Evolutionary conservation across 37 sponge, comb jelly and placozoan genomes (phyloP).

Genomic region (Crambe crambe): DNA sequence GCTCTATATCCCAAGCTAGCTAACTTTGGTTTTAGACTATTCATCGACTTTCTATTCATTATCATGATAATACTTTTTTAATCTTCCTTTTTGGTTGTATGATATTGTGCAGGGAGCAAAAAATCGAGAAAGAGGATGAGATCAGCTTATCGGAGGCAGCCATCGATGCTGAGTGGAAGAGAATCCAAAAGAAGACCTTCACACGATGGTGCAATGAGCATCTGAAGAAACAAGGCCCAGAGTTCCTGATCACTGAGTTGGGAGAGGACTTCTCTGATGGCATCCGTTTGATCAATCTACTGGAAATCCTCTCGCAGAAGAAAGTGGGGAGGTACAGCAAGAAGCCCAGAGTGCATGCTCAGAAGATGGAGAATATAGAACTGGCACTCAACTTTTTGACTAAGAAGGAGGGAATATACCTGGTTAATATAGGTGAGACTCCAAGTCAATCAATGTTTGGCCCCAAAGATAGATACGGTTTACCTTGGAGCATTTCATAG

Average conservation of each 20-base stretch:
- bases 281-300: slow-evolving; percentile 71
- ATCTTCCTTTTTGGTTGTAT: too few relatives aligned
- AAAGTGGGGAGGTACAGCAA: slow-evolving; percentile 69
- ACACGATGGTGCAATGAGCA: slow-evolving; percentile 97
- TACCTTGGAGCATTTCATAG: too few relatives aligned
- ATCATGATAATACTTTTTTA: too few relatives aligned
- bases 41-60: too few relatives aligned
- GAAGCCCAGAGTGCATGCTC: slow-evolving; percentile 75
- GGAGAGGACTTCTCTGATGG: slow-evolving; percentile 80
- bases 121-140: slow-evolving; percentile 4
- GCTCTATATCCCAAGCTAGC: too few relatives aligned
- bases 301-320: slow-evolving; percentile 85
- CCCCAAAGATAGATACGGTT: too few relatives aligned
- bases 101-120: too few relatives aligned
- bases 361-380: slow-evolving; percentile 87
- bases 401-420: slow-evolving; percentile 47
- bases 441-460: neutral
- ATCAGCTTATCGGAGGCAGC: slow-evolving; percentile 5
- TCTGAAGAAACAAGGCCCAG: slow-evolving; percentile 65
- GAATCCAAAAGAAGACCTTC: slow-evolving; percentile 95
- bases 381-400: slow-evolving; percentile 71
- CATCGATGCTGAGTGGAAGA: slow-evolving; percentile 88
- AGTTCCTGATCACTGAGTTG: slow-evolving; percentile 61
- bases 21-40: too few relatives aligned
- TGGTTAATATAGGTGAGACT: slow-evolving; percentile 85